Conservation (phyloP, 1,140 invertebrate species). For the Penaeus indicus region DNA sequence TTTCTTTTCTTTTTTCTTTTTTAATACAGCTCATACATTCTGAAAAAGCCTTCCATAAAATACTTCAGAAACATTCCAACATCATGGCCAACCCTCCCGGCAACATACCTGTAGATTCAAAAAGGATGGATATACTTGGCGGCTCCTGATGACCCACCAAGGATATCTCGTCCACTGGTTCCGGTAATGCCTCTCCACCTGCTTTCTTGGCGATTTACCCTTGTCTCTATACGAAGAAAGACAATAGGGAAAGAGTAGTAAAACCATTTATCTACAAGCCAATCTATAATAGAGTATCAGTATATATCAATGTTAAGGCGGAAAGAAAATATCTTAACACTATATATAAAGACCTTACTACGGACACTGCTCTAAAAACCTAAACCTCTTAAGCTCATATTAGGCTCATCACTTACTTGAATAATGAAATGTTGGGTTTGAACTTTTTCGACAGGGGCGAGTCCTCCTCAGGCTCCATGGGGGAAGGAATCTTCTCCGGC, state of each 20-base stretch:
- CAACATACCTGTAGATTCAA: constrained; percentile 52
- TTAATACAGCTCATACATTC: too few species aligned
- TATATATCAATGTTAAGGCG: constrained; percentile 5
- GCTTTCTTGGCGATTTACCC: constrained; percentile 64
- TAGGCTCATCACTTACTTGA: constrained; percentile 29
- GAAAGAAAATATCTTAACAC: not conserved
- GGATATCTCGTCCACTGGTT: constrained; percentile 60
- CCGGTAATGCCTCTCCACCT: constrained; percentile 52
- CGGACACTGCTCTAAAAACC: not conserved
- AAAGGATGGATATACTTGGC: constrained; percentile 44
- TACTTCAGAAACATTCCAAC: not conserved
- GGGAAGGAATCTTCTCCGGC: constrained; percentile 44
- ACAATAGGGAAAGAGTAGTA: not conserved
- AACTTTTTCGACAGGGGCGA: constrained; percentile 42
- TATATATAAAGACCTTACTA: not conserved
- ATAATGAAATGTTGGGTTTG: constrained; percentile 26
- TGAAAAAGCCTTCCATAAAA: not conserved
- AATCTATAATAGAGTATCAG: not conserved
- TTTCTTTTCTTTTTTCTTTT: not conserved
- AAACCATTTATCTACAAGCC: not conserved
- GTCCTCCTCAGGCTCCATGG: constrained; percentile 17
- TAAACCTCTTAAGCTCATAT: not conserved
- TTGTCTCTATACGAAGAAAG: constrained; percentile 51
- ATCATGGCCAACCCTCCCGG: too few species aligned
- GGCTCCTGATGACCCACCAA: constrained; percentile 55